These are phyloP conservation scores for Ancistrus triradiatus DNA, from an alignment of 2,113 vertebrate genomes.

Conservation along the genomic window DNA sequence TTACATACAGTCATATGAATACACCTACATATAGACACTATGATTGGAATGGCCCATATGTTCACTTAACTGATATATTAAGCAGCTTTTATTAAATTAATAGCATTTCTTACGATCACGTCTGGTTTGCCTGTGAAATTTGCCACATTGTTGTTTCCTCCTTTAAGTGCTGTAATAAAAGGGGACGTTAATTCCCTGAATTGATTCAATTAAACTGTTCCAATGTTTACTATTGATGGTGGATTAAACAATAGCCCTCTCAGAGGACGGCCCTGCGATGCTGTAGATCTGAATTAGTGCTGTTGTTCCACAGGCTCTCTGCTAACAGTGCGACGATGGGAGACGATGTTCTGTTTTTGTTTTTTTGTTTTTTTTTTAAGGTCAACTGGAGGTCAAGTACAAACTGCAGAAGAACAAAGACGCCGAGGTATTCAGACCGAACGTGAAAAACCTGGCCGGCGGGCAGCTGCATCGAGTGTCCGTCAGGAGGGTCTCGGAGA, in stretches of 20 bases:
- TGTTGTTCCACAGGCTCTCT: neutral
- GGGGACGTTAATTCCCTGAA: conserved; percentile 3
- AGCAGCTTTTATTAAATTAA: too few relatives aligned
- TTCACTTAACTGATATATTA: too few relatives aligned
- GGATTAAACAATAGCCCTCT: conserved; percentile 39
- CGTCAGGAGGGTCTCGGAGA: conserved; percentile 54
- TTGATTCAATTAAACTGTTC: conserved; percentile 28
- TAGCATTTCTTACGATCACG: too few relatives aligned
- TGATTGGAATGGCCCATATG: too few relatives aligned
- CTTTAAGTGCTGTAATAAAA: neutral
- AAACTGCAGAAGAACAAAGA: conserved; percentile 58
- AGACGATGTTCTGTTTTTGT: conserved; percentile 23
- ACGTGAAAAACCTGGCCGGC: conserved; percentile 52
- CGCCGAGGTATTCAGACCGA: conserved; percentile 52
- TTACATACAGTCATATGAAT: too few relatives aligned
- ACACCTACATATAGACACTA: too few relatives aligned
- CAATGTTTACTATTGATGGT: conserved; percentile 23
- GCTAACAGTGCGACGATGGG: neutral
- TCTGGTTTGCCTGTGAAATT: too few relatives aligned
- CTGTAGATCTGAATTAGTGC: conserved; percentile 17
- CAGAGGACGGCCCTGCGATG: conserved; percentile 19
- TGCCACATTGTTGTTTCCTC: too few relatives aligned
- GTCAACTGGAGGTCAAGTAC: conserved; percentile 64
- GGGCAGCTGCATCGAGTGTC: conserved; percentile 60
- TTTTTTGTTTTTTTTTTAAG: conserved; percentile 40